Base-by-base conservation (phyloP, 2,797 vertebrate genomes). In the Oophaga sylvatica region DNA sequence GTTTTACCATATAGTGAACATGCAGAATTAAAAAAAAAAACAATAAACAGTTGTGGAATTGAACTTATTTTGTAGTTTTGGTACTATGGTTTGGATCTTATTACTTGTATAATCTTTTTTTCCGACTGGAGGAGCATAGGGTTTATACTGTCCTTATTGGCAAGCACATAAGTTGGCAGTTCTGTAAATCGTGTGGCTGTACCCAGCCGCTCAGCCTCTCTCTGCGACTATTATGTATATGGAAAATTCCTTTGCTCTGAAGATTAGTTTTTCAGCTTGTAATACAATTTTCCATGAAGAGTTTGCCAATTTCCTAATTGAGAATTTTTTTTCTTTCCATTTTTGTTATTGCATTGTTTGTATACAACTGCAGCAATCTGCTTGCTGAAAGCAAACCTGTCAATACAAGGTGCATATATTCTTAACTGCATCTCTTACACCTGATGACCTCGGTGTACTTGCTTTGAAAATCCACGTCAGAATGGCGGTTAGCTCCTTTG, bases 151-250 rank as follows among this genome's bases (percentile, higher is more conserved):
- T 53, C 29, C 57, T 60, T 41, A 80, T 80, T 62, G 78, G 78
- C 56, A 80, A 29, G 11, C 79, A 35, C 7, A 2, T 60, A 22
- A 6, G 57, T 17, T 80, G 57, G 29, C 57, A 35, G 29, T 29
- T 62, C 57, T 63, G 31, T 63, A 63, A 41, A 45, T 31, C 29
- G 19, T 62, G 78, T 65, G 79, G 31, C 63, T 65, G 22, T 45
- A 80, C 11, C 59, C 78, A 31, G 31, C 15, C 15, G 29, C 17
- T 31, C 59, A 56, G 9, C 53, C 29, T 9, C 12, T 3, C 19
- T 13, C 57, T 80, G 75, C 26, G 20, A 56, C 75, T 9, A 62
- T 62, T 80, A 80, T 80, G 10, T 19, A 41, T 80, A 80, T 80
- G 57, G 78, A 80, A 80, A 60, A 41, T 80, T 65, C 60, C 60